Evolutionary conservation across 1,140 invertebrate species (phyloP).

Genomic region (Cydia strobilella): DNA sequence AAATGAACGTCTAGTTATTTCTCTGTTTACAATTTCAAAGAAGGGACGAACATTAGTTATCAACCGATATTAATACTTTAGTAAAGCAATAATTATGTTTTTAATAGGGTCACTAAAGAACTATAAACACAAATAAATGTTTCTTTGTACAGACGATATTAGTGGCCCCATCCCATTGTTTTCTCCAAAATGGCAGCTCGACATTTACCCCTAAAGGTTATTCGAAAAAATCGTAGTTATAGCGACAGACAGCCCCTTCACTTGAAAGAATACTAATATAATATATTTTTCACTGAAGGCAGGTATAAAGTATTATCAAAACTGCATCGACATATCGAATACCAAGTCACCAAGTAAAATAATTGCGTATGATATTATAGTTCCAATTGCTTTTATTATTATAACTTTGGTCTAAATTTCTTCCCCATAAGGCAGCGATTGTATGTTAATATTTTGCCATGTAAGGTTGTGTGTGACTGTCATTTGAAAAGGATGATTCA

Average conservation of each 20-base stretch:
- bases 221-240: conserved; percentile 22
- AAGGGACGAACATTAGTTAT: no score
- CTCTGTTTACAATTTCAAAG: no score
- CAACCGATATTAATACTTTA: no score
- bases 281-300: not conserved
- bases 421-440: conserved; percentile 19
- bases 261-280: not conserved
- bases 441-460: conserved; percentile 20
- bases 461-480: conserved; percentile 8
- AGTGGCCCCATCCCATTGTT: conserved; percentile 21
- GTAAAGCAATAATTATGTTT: no score
- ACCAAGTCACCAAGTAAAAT: not conserved
- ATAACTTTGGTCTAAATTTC: conserved; percentile 18
- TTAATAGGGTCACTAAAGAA: no score
- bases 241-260: not conserved
- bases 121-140: not conserved
- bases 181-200: conserved; percentile 40
- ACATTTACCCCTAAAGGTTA: conserved; percentile 42
- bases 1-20: no score
- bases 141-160: not conserved
- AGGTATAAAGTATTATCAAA: not conserved
- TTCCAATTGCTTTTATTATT: not conserved
- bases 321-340: not conserved
- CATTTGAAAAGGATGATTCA: conserved; percentile 15
- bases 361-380: conserved; percentile 4